Conservation (phyloP, 1,140 invertebrate genomes). For the Calephelis nemesis region DNA sequence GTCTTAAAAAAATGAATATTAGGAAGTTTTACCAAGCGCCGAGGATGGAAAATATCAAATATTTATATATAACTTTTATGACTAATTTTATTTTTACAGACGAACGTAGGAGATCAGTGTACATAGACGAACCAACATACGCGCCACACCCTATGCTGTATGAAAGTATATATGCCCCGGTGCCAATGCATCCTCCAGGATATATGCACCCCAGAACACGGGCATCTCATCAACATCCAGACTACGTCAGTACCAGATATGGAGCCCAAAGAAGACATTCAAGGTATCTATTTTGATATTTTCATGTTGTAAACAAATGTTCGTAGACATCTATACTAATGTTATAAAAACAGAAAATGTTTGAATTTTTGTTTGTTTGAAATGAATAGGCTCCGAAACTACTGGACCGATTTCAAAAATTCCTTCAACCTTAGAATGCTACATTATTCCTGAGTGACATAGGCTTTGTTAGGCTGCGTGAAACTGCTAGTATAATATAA, state of each 20-base stretch:
- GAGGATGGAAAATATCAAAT: neutral
- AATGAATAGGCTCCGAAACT: too few relatives aligned
- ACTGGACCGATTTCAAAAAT: too few relatives aligned
- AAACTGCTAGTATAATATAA: too few relatives aligned
- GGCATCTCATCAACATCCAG: conserved; percentile 57
- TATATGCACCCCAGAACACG: conserved; percentile 51
- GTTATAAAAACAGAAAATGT: too few relatives aligned
- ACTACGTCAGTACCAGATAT: conserved; percentile 54
- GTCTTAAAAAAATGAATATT: too few relatives aligned
- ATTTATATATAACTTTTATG: neutral
- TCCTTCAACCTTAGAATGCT: too few relatives aligned
- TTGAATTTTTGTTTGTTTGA: too few relatives aligned
- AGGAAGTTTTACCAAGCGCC: too few relatives aligned
- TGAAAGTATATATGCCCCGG: conserved; percentile 59
- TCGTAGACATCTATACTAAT: too few relatives aligned
- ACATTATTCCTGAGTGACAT: too few relatives aligned
- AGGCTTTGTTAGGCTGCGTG: too few relatives aligned
- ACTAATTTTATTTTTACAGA: conserved; percentile 38
- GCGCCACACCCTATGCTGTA: conserved; percentile 58
- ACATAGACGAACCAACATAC: conserved; percentile 65
- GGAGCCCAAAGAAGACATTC: conserved; percentile 56
- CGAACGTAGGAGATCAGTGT: conserved; percentile 63
- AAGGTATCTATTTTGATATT: conserved; percentile 42
- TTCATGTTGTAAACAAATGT: too few relatives aligned
- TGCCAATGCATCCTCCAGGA: conserved; percentile 47